These are phyloP conservation scores for Chaetura pelagica DNA, from an alignment of 2,113 vertebrate species.

Conservation along the genomic window DNA sequence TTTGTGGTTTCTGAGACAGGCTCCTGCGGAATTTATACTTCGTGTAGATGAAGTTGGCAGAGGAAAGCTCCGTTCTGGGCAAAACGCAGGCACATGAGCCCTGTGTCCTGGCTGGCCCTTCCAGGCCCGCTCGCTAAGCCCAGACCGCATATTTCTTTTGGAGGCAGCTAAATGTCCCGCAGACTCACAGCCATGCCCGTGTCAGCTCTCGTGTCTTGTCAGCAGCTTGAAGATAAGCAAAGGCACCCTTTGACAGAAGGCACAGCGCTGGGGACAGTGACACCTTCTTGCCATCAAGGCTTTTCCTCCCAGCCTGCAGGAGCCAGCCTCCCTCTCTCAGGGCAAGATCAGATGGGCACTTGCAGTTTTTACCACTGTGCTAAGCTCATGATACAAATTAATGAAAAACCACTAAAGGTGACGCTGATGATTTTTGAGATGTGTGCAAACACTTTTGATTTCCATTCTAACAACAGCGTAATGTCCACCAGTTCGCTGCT, in stretches of 20 bases:
- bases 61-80: neutral
- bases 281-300: fast-evolving
- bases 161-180: neutral
- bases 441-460: neutral
- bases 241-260: neutral
- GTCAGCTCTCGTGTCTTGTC: neutral
- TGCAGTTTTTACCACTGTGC: neutral
- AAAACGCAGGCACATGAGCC: neutral
- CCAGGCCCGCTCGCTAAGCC: neutral
- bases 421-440: neutral
- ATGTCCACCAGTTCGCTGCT: neutral
- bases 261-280: fast-evolving
- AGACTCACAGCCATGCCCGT: neutral
- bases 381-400: neutral
- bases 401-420: neutral
- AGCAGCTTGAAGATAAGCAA: neutral
- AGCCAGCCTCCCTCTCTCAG: neutral
- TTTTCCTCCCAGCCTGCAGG: neutral
- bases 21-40: fast-evolving
- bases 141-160: fast-evolving
- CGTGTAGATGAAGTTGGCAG: neutral
- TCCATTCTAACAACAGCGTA: neutral
- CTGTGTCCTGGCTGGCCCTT: neutral
- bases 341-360: neutral
- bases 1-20: fast-evolving